phyloP scores from a whole-genome alignment of 2,113 vertebrate species.

The Apus apus region DNA sequence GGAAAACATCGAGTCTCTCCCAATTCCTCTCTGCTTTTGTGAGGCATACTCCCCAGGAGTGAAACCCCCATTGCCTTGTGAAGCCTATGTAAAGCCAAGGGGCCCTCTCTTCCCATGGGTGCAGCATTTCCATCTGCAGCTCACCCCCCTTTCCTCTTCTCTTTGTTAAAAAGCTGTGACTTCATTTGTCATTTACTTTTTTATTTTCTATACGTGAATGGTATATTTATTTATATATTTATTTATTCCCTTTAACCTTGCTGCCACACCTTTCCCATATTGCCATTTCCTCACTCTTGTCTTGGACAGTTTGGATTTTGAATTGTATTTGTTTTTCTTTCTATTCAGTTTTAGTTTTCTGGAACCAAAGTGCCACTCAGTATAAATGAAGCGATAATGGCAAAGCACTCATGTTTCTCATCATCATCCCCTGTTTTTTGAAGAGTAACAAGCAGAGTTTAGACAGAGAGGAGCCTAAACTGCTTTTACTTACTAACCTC shows the following conservation, averaged over 20 bases:
- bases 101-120: not conserved
- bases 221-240: not conserved
- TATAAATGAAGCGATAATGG: not conserved
- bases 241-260: not conserved
- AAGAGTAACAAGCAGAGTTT: not conserved
- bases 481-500: not conserved
- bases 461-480: not conserved
- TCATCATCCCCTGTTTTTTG: not conserved
- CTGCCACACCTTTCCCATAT: not conserved
- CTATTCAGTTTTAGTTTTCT: not conserved
- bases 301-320: not conserved
- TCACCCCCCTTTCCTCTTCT: not conserved
- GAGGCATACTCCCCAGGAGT: not conserved
- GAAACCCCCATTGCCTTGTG: not conserved
- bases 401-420: not conserved
- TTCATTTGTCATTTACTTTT: constrained; percentile 5
- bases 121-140: not conserved
- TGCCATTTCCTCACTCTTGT: not conserved
- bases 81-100: not conserved
- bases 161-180: not conserved
- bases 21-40: not conserved
- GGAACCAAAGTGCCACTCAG: not conserved
- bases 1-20: not conserved
- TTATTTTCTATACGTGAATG: not conserved
- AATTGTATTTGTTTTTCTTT: not conserved